phyloP scores from a whole-genome alignment of 1,140 invertebrate genomes.

The Lasioglossum albipes region DNA sequence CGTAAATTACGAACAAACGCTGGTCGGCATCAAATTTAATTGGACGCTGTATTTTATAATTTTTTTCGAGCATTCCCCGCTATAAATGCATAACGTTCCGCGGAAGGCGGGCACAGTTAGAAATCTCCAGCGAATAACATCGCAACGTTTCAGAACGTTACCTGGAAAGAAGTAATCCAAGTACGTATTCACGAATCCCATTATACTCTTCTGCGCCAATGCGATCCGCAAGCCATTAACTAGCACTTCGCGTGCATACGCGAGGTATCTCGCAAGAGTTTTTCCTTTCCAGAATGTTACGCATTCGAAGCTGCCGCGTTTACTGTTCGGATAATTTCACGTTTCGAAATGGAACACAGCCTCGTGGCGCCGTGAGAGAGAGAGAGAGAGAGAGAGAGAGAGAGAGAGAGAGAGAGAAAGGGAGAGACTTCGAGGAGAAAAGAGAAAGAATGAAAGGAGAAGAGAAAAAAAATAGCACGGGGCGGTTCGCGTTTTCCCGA shows the following conservation, averaged over 20 bases:
- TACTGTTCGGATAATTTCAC: background rate
- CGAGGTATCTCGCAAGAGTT: background rate
- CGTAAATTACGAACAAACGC: too few species aligned
- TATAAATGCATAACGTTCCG: too few species aligned
- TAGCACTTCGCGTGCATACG: background rate
- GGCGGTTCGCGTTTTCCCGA: background rate
- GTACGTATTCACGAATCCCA: background rate
- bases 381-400: too few species aligned
- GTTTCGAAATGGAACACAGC: constrained; percentile 1
- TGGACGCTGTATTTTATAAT: too few species aligned
- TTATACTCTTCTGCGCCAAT: background rate
- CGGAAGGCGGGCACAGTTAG: too few species aligned
- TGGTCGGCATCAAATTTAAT: too few species aligned
- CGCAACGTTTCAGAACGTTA: background rate
- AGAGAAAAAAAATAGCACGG: background rate
- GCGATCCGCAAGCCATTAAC: constrained; percentile 5
- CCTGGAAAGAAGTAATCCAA: background rate
- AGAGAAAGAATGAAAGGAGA: background rate
- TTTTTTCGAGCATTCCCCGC: too few species aligned
- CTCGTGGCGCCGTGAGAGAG: background rate
- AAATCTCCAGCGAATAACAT: too few species aligned
- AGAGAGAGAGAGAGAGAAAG: too few species aligned
- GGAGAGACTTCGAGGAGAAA: too few species aligned
- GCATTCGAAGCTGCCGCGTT: constrained; percentile 1
- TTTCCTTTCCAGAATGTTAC: background rate